These are phyloP conservation scores for Oscheius sp. DNA, from an alignment of 2,888 invertebrate genomes.

Conservation along the genomic window DNA sequence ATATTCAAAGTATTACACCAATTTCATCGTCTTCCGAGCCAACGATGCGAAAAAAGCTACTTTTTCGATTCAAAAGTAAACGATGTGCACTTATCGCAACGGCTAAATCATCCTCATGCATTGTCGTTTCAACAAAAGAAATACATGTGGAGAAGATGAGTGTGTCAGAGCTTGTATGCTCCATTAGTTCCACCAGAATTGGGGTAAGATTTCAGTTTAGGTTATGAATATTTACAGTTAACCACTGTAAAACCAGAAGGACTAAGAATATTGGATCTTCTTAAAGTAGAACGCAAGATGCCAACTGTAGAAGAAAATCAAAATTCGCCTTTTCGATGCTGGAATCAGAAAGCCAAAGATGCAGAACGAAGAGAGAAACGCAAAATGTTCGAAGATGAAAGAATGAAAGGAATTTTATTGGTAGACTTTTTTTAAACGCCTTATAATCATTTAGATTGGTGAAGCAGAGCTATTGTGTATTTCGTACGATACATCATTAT, in stretches of 20 bases:
- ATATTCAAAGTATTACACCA: not conserved
- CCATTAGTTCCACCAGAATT: not conserved
- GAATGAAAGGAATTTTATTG: not conserved
- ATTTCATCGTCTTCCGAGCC: not conserved
- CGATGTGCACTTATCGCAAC: slow-evolving; percentile 34
- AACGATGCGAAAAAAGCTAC: not conserved
- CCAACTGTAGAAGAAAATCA: not conserved
- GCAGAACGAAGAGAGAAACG: not conserved
- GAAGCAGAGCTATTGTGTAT: slow-evolving; percentile 18
- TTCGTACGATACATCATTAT: not conserved
- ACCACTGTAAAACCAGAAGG: not conserved
- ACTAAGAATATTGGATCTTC: not conserved
- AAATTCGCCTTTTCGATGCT: slow-evolving; percentile 25
- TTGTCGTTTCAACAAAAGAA: slow-evolving; percentile 33
- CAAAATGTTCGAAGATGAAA: slow-evolving; percentile 20
- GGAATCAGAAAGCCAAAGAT: slow-evolving; percentile 40
- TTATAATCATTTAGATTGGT: not conserved
- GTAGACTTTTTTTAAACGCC: not conserved
- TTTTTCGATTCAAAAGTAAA: not conserved
- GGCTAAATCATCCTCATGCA: slow-evolving; percentile 46
- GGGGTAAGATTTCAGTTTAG: slow-evolving; percentile 19
- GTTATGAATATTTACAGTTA: not conserved
- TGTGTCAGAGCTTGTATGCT: slow-evolving; percentile 8
- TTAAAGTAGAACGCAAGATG: not conserved
- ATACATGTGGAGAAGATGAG: slow-evolving; percentile 34